Evolutionary conservation across 2,113 vertebrate species (phyloP).

Genomic region (Naja naja): DNA sequence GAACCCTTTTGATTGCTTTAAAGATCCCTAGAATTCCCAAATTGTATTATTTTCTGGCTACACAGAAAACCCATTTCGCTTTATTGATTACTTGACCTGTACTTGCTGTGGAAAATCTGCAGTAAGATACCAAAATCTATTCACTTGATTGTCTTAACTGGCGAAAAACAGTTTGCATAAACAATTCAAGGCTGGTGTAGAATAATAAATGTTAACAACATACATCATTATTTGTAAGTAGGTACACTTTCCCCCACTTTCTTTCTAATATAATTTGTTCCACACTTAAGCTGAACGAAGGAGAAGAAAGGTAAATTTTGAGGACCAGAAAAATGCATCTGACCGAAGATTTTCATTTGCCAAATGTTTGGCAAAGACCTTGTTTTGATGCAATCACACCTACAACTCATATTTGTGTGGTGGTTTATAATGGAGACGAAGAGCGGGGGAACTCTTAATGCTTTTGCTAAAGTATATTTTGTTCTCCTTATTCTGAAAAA

Average conservation of each 20-base stretch:
- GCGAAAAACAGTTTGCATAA: not conserved
- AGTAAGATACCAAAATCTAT: not conserved
- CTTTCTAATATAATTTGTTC: slow-evolving; percentile 32
- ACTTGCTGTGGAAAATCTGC: not conserved
- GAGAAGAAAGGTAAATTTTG: not conserved
- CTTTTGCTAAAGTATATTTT: slow-evolving; percentile 31
- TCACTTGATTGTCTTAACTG: not conserved
- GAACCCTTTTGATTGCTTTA: not conserved
- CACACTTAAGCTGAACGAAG: slow-evolving; percentile 36
- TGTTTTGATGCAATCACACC: slow-evolving; percentile 40
- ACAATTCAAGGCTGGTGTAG: not conserved
- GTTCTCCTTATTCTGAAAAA: not conserved
- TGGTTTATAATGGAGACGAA: slow-evolving; percentile 56
- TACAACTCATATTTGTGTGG: slow-evolving; percentile 39
- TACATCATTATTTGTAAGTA: not conserved
- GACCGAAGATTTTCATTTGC: slow-evolving; percentile 6
- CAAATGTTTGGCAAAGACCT: slow-evolving; percentile 30
- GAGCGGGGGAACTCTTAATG: slow-evolving; percentile 10
- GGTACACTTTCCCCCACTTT: not conserved
- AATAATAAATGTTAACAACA: not conserved
- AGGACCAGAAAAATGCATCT: slow-evolving; percentile 3
- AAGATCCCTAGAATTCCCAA: not conserved
- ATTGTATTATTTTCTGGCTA: slow-evolving; percentile 1
- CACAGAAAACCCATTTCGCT: not conserved
- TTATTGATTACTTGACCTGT: slow-evolving; percentile 29